These are phyloP conservation scores for Hirtodrosophila histrioides DNA, from an alignment of 2,888 invertebrate species.

Conservation along the genomic window DNA sequence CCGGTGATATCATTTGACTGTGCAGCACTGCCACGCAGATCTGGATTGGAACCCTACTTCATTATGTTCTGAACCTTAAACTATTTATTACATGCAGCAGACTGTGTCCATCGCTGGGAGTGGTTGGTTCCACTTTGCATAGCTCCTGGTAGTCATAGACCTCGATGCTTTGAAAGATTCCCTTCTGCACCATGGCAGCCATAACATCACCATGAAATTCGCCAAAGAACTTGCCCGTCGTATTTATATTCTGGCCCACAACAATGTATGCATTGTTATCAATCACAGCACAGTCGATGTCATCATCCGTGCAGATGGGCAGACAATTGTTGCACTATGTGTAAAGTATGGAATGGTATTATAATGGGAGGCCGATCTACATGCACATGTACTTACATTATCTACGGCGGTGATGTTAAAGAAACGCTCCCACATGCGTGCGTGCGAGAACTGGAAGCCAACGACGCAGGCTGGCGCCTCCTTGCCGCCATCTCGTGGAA, in stretches of 20 bases:
- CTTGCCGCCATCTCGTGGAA: conserved; percentile 90
- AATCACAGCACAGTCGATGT: conserved; percentile 93
- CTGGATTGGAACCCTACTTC: no score
- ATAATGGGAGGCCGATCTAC: not conserved
- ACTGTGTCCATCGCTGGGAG: conserved; percentile 77
- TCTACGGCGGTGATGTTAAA: conserved; percentile 87
- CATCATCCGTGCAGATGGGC: conserved; percentile 86
- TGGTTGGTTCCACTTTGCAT: conserved; percentile 86
- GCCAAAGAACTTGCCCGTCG: conserved; percentile 94
- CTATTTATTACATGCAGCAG: conserved; percentile 75
- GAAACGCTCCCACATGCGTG: conserved; percentile 89
- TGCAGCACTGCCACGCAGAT: no score
- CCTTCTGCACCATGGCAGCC: conserved; percentile 89
- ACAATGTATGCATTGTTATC: conserved; percentile 96
- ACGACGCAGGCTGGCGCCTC: conserved; percentile 95
- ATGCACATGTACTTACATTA: conserved; percentile 78
- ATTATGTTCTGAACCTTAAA: no score
- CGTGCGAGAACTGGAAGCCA: conserved; percentile 93
- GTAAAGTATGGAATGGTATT: not conserved
- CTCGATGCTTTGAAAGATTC: conserved; percentile 90
- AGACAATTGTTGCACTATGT: conserved; percentile 85
- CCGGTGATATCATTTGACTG: no score
- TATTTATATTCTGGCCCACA: conserved; percentile 87
- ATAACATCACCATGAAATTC: conserved; percentile 90
- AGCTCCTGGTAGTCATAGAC: conserved; percentile 94